Evolutionary conservation across 2,888 invertebrate species (phyloP), one percentile per base, ranked within the genome.

Genomic region (Eupithecia subumbrata): DNA sequence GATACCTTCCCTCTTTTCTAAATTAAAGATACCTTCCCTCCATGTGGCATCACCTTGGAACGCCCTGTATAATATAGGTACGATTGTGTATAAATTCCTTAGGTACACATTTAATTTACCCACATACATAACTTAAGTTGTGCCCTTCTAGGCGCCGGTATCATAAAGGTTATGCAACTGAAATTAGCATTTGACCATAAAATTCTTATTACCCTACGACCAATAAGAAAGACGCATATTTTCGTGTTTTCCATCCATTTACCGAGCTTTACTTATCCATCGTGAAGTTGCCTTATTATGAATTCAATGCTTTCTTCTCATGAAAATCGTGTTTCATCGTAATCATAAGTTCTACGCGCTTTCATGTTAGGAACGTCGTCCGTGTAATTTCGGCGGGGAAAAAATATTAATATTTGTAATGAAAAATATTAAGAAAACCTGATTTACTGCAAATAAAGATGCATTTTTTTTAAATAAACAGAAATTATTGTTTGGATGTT

Each of bases 221-320:
- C 67, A 67, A 67, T 67, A 67, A 40, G 67, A 22, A 67, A 1
- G 40, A n/a, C 18, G 67, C 40, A 67, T 67, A 40, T 40, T 70
- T 76, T 16, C 76, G 74, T 76, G 76, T 73, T 71, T 64, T 63
- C 60, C 34, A 74, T 76, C 71, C 48, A 74, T 76, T 76, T 66
- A 45, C 52, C 3, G 30, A 76, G 66, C 52, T 66, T 64, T 22
- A n/a, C 40, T 16, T 60, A n/a, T 11, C 8, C 40, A 67, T 66
- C 16, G 67, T 67, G 22, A 37, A n/a, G 7, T 72, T 34, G 70
- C 73, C 45, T 72, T n/a, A 74, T 74, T 70, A 72, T 37, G 40
- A 74, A 74, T 74, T 67, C 69, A 74, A 77, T 74, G 77, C 45
- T 63, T 72, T 43, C 48, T 77, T 77, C 60, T 63, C 74, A 77